Conservation (phyloP, 2,113 vertebrate species). For the Carassius auratus region DNA sequence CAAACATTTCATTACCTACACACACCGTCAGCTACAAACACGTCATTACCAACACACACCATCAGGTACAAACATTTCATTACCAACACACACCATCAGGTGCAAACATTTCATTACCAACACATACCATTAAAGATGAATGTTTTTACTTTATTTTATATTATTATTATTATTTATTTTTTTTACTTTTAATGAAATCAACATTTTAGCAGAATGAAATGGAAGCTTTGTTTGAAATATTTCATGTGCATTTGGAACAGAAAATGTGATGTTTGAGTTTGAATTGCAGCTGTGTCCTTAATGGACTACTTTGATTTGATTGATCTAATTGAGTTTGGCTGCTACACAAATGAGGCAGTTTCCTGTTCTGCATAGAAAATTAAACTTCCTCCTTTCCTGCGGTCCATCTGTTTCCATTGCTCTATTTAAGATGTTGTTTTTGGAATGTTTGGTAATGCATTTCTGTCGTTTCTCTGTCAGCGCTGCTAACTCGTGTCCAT, state of each 20-base stretch:
- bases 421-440: not conserved
- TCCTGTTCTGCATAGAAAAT: not conserved
- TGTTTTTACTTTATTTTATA: too few species aligned
- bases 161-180: too few species aligned
- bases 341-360: not conserved
- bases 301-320: not conserved
- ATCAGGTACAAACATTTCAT: too few species aligned
- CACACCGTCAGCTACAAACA: too few species aligned
- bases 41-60: too few species aligned
- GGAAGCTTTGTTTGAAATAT: not conserved
- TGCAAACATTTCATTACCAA: too few species aligned
- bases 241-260: not conserved
- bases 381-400: not conserved
- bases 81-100: too few species aligned
- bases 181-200: not conserved
- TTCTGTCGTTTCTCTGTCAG: slow-evolving; percentile 64
- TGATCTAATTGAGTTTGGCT: slow-evolving; percentile 8
- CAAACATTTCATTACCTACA: too few species aligned
- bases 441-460: not conserved
- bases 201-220: not conserved
- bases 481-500: slow-evolving; percentile 97
- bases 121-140: too few species aligned
- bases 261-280: not conserved
- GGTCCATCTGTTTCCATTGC: not conserved
- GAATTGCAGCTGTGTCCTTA: not conserved